Evolutionary conservation across 2,888 invertebrate genomes (phyloP), one percentile per base, ranked within the genome.

Genomic region (Homarus gammarus): DNA sequence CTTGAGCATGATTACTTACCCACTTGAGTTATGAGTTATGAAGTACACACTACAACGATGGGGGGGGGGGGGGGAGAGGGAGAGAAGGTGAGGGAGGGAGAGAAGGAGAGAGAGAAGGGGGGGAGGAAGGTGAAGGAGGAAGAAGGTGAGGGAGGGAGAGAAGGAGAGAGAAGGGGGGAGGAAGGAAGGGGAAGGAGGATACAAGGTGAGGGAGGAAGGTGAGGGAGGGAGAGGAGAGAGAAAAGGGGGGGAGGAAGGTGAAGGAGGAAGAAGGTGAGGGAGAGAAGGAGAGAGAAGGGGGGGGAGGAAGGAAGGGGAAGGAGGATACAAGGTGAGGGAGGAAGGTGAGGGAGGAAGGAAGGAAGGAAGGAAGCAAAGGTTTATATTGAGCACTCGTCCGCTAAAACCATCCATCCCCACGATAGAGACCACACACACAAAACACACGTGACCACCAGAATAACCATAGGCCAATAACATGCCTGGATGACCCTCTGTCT

Each of bases 31-130:
- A n/a, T n/a, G n/a, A n/a, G n/a, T n/a, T n/a, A n/a, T n/a, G n/a
- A n/a, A n/a, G n/a, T n/a, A n/a, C n/a, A n/a, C n/a, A n/a, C n/a
- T n/a, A n/a, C n/a, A n/a, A n/a, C n/a, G n/a, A n/a, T n/a, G n/a
- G n/a, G n/a, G n/a, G n/a, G n/a, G n/a, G n/a, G n/a, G 10, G 31
- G n/a, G 5, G 3, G 12, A 27, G 31, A 0, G 31, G 27, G 73
- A 73, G 73, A 73, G 73, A 73, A 36, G 36, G 73, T 36, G 73
- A 73, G 73, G 36, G 73, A 73, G 73, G 72, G 31, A 22, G 12
- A 6, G 33, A 68, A 27, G 27, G n/a, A n/a, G 72, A 33, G 15
- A 31, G 5, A 31, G 5, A 31, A 3, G 38, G 72, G 6, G 38
- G 6, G 15, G 31, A 38, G 6, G 72, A 72, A 5, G 18, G 12